Base-by-base conservation (phyloP, 2,888 invertebrate genomes). In the Tinea semifulvella region DNA sequence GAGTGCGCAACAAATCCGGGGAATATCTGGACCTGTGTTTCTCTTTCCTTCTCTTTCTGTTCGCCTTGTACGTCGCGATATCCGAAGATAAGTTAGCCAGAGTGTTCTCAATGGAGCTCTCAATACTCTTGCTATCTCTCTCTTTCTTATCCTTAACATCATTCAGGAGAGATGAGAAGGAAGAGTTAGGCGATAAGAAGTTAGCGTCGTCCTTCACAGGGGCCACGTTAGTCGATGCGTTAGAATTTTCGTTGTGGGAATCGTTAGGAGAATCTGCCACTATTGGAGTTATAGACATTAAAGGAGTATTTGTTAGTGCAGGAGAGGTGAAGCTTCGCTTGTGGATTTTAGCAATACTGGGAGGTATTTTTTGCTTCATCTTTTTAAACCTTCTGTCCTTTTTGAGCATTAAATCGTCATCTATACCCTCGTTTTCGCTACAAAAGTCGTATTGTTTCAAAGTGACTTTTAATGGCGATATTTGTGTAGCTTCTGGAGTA, bases 1-100 rank as follows among this genome's bases (percentile, higher is more conserved):
- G 85, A 2, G 85, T 83, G 18, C 85, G 83, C 50, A 86, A 64
- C 16, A 86, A 68, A 58, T 89, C 89, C 0, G 89, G 89, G 0
- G 89, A 88, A 56, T 90, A 90, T 49, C 90, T 77, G 49, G 84
- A 87, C 58, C 89, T 85, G 56, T 92, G 91, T 56, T 92, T 92
- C 56, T 92, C 91, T 65, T 89, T 84, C 55, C 89, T 82, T 6
- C 88, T 76, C 57, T 89, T 88, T 52, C 89, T 86, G 46, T 86
- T 87, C 27, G 86, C 85, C 59, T 85, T 86, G 48, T 83, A 80
- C 47, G 75, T 79, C 19, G 80, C 80, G 46, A 80, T 80, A 50
- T 80, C 80, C 1, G 79, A 80, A 0, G 80, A 77, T 6, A 80
- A 53, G 50, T 80, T 80, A 10, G 79, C 80, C 44, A 80, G 55